These are phyloP conservation scores for Meriones psammophilus DNA, from an alignment of 2,797 vertebrate genomes.

Conservation along the genomic window DNA sequence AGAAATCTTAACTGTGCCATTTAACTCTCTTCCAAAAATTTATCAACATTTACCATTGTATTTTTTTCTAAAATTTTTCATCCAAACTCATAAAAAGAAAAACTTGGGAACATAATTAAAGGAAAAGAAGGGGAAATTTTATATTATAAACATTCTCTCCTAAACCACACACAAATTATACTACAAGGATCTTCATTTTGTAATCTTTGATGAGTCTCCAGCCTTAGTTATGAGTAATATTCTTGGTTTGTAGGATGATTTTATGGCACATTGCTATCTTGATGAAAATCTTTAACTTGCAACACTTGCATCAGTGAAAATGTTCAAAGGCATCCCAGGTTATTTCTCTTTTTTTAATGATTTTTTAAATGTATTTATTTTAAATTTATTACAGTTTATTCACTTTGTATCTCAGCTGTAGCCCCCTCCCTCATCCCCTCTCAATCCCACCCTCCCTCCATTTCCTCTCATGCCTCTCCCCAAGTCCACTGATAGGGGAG, in stretches of 20 bases:
- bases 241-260: not conserved
- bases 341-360: not conserved
- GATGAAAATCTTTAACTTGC: slow-evolving; percentile 51
- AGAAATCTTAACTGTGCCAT: slow-evolving; percentile 41
- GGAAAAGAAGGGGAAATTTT: slow-evolving; percentile 63
- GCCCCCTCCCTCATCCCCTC: too few species aligned
- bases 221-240: not conserved
- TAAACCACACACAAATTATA: slow-evolving; percentile 61
- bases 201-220: not conserved
- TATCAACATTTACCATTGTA: slow-evolving; percentile 1
- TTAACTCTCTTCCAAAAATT: slow-evolving; percentile 57
- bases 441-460: too few species aligned
- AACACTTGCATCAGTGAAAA: slow-evolving; percentile 32
- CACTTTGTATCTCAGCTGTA: too few species aligned
- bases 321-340: slow-evolving; percentile 34
- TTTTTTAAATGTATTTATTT: too few species aligned
- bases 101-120: slow-evolving; percentile 61
- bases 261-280: not conserved
- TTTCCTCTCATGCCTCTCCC: too few species aligned
- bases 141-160: slow-evolving; percentile 30
- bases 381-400: too few species aligned
- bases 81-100: slow-evolving; percentile 29
- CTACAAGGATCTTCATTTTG: slow-evolving; percentile 24
- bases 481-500: too few species aligned
- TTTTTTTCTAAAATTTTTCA: slow-evolving; percentile 59